phyloP scores from a whole-genome alignment of 2,888 invertebrate species.

The Dolomedes plantarius region DNA sequence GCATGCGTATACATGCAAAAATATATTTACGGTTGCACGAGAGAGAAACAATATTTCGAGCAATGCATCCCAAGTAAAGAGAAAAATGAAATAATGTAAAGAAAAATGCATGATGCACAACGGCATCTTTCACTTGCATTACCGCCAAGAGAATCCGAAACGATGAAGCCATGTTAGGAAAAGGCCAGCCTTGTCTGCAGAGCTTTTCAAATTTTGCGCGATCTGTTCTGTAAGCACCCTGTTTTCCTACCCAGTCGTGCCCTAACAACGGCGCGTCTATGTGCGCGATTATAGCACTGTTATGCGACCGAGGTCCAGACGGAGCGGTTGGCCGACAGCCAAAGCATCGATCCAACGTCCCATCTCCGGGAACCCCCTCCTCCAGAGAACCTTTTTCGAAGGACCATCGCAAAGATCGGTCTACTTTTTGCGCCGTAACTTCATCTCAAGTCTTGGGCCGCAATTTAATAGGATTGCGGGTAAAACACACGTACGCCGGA shows the following conservation, averaged over 20 bases:
- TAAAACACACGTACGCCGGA: not conserved
- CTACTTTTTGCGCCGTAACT: not conserved
- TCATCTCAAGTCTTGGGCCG: not conserved
- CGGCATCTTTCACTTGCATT: no score
- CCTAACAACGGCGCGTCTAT: not conserved
- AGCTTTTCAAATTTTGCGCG: not conserved
- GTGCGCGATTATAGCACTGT: not conserved
- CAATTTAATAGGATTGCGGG: conserved; percentile 7
- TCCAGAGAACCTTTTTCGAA: conserved; percentile 18
- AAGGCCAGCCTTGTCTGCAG: no score
- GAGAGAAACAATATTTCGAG: no score
- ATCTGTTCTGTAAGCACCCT: no score
- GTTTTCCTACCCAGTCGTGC: not conserved
- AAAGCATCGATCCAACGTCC: conserved; percentile 41
- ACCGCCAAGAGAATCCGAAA: no score
- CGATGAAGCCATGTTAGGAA: no score
- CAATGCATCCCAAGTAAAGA: no score
- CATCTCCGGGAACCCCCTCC: conserved; percentile 35
- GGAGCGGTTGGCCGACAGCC: conserved; percentile 31
- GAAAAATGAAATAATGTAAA: no score
- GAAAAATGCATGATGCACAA: no score
- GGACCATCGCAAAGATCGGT: conserved; percentile 16
- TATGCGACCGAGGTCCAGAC: conserved; percentile 29
- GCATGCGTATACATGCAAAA: no score
- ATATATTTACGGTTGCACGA: no score